Evolutionary conservation across 2,888 invertebrate species (phyloP).

Genomic region (Xiphydria camelus): DNA sequence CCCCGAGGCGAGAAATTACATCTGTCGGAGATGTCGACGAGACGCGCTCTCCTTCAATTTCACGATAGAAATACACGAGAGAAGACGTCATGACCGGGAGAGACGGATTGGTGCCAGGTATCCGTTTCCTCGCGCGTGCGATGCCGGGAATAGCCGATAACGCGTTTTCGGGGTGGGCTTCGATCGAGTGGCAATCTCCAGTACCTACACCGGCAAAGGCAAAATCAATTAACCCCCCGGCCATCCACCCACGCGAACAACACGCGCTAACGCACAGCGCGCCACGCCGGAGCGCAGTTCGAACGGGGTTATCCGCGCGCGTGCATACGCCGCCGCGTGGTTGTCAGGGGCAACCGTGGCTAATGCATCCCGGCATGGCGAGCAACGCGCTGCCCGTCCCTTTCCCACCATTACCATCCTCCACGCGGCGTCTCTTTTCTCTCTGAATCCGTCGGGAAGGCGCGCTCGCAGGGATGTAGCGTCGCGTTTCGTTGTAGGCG

Average conservation of each 20-base stretch:
- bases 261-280: constrained; percentile 21
- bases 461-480: constrained; percentile 31
- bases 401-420: constrained; percentile 6
- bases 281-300: constrained; percentile 19
- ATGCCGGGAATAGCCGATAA: too few species aligned
- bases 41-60: too few species aligned
- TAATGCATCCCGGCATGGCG: constrained; percentile 36
- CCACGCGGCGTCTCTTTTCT: constrained; percentile 7
- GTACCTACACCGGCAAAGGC: constrained; percentile 38
- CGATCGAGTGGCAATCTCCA: constrained; percentile 39
- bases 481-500: constrained; percentile 33
- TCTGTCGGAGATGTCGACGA: too few species aligned
- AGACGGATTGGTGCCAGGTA: too few species aligned
- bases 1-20: too few species aligned
- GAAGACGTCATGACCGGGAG: too few species aligned
- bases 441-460: constrained; percentile 12
- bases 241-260: constrained; percentile 21
- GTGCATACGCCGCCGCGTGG: constrained; percentile 39
- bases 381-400: constrained; percentile 13
- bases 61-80: too few species aligned
- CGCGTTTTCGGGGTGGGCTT: too few species aligned
- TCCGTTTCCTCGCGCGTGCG: too few species aligned
- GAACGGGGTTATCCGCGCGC: constrained; percentile 25
- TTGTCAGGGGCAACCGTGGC: constrained; percentile 52
- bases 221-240: constrained; percentile 49